phyloP scores from a whole-genome alignment of 1,140 invertebrate genomes.

The Brachionus sp. region DNA sequence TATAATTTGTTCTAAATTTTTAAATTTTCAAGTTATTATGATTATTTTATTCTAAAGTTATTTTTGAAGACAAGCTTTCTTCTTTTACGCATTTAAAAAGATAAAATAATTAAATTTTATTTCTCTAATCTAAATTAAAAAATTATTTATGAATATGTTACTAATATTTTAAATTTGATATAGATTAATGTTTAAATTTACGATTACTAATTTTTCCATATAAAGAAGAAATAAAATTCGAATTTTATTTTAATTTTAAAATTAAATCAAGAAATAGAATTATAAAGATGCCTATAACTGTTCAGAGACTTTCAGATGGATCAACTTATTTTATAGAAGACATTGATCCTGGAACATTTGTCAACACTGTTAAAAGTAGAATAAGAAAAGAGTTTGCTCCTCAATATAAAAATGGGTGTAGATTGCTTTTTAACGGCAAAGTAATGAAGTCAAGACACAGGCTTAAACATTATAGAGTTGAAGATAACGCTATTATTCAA shows the following conservation, averaged over 20 bases:
- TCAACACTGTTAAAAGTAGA: conserved; percentile 14
- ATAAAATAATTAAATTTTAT: neutral
- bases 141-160: no score
- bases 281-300: conserved; percentile 6
- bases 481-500: neutral
- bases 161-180: no score
- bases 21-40: no score
- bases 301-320: conserved; percentile 11
- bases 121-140: no score
- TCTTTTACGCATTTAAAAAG: neutral
- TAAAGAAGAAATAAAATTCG: neutral
- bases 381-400: conserved; percentile 29
- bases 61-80: no score
- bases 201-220: neutral
- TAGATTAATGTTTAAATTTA: neutral
- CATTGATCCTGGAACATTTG: neutral
- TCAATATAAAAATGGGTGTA: conserved; percentile 30
- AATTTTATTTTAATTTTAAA: neutral
- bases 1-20: no score
- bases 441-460: conserved; percentile 24
- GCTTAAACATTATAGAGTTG: conserved; percentile 43
- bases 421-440: conserved; percentile 21
- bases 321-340: conserved; percentile 16
- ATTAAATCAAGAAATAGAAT: neutral
- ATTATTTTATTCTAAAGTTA: no score